Conservation (phyloP, 2,797 vertebrate genomes). For the Okamejei kenojei region DNA sequence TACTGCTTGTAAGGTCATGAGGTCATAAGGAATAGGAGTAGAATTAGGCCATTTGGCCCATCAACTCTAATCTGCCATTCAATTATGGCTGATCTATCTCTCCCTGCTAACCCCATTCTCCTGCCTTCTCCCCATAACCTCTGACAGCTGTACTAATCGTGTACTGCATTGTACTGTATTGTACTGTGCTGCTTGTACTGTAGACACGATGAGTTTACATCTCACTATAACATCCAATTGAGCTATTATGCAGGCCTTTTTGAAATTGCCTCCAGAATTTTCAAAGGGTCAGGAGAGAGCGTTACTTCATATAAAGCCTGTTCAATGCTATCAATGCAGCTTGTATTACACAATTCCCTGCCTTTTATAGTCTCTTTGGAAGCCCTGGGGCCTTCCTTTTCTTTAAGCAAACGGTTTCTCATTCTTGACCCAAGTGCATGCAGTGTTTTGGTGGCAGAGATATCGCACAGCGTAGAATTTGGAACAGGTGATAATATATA, state of each 20-base stretch:
- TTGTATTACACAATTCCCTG: slow-evolving; percentile 26
- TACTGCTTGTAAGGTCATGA: no score
- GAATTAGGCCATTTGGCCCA: no score
- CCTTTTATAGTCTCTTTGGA: slow-evolving; percentile 1
- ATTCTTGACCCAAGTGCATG: not conserved
- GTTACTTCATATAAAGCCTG: slow-evolving; percentile 33
- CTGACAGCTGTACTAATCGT: no score
- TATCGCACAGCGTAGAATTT: not conserved
- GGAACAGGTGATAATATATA: not conserved
- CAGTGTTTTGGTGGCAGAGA: not conserved
- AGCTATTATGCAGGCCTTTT: slow-evolving; percentile 19
- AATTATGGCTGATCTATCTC: no score
- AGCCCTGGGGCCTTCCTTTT: not conserved
- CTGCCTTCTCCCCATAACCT: no score
- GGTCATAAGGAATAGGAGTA: no score
- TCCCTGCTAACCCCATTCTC: no score
- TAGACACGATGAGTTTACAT: slow-evolving; percentile 33
- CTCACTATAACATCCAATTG: slow-evolving; percentile 21
- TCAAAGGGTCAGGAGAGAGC: slow-evolving; percentile 19
- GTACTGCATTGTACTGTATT: no score
- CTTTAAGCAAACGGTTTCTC: not conserved
- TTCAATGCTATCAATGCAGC: slow-evolving; percentile 23
- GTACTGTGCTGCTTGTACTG: not conserved
- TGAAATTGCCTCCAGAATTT: slow-evolving; percentile 4
- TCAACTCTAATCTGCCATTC: no score